A percentile compares a stretch with the other conserved stretches of the same genome.
These are phyloP conservation scores for Trimorus sp. DNA, from an alignment of 2,888 invertebrate species.

Conservation along the genomic window DNA sequence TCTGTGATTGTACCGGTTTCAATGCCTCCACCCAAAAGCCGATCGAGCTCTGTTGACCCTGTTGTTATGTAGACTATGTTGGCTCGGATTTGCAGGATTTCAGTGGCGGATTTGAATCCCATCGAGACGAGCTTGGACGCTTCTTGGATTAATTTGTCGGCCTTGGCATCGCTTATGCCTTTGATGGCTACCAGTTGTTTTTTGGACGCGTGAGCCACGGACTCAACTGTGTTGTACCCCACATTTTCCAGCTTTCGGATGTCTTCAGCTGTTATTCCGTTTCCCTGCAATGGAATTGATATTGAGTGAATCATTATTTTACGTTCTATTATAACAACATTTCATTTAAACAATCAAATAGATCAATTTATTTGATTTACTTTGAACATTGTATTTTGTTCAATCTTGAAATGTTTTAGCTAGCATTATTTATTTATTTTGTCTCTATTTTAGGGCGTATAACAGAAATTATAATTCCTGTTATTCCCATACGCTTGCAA, in stretches of 20 bases:
- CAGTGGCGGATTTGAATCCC: constrained; percentile 99
- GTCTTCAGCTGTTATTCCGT: constrained; percentile 94
- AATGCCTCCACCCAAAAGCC: constrained; percentile 96
- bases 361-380: too few relatives aligned
- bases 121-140: constrained; percentile 97
- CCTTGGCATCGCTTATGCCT: constrained; percentile 98
- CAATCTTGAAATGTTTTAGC: too few relatives aligned
- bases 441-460: too few relatives aligned
- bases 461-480: too few relatives aligned
- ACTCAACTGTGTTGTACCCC: constrained; percentile 97
- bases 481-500: too few relatives aligned
- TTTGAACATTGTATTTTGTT: too few relatives aligned
- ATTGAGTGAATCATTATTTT: too few relatives aligned
- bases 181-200: constrained; percentile 94
- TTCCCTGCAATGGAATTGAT: constrained; percentile 84
- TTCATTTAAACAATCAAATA: too few relatives aligned
- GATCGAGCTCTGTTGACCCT: constrained; percentile 96
- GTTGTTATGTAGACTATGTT: constrained; percentile 98
- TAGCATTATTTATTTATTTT: too few relatives aligned
- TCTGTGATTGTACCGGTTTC: constrained; percentile 99
- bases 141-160: constrained; percentile 95
- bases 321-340: too few relatives aligned
- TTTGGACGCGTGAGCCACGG: constrained; percentile 97
- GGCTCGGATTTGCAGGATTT: constrained; percentile 96
- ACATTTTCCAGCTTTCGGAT: constrained; percentile 96